Evolutionary conservation across 2,113 vertebrate species (phyloP).

Genomic region (Nerophis ophidion): DNA sequence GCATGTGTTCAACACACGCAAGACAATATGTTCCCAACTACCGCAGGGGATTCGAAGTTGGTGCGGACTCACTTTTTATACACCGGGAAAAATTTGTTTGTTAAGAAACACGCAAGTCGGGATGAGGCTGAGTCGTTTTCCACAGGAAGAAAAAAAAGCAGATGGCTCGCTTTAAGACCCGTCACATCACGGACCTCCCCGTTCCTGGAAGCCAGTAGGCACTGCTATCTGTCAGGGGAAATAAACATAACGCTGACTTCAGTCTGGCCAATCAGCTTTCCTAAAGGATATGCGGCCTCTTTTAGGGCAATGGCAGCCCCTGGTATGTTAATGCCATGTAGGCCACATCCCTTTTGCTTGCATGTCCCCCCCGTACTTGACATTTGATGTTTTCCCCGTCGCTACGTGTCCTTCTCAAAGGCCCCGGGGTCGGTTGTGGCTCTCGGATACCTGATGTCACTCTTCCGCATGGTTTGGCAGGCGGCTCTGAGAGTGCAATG

Average conservation of each 20-base stretch:
- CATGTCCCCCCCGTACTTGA: slow-evolving; percentile 55
- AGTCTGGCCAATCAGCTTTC: slow-evolving; percentile 52
- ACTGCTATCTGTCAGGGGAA: slow-evolving; percentile 66
- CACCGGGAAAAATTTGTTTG: background rate
- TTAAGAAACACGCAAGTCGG: slow-evolving; percentile 6
- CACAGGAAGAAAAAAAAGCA: slow-evolving; percentile 15
- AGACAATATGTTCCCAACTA: background rate
- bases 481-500: slow-evolving; percentile 46
- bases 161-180: slow-evolving; percentile 40
- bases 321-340: slow-evolving; percentile 62
- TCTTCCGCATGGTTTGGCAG: slow-evolving; percentile 68
- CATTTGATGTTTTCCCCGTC: slow-evolving; percentile 56
- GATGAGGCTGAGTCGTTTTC: slow-evolving; percentile 20
- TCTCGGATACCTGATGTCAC: slow-evolving; percentile 64
- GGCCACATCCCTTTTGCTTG: slow-evolving; percentile 41
- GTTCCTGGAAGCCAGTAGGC: slow-evolving; percentile 52
- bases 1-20: background rate
- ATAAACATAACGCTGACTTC: slow-evolving; percentile 63
- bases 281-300: slow-evolving; percentile 55
- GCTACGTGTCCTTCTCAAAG: slow-evolving; percentile 61
- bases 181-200: slow-evolving; percentile 48
- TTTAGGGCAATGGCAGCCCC: slow-evolving; percentile 52
- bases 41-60: background rate
- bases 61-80: background rate
- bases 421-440: slow-evolving; percentile 59